These are phyloP conservation scores for Thereva unica DNA, from an alignment of 2,888 invertebrate species.

Conservation along the genomic window DNA sequence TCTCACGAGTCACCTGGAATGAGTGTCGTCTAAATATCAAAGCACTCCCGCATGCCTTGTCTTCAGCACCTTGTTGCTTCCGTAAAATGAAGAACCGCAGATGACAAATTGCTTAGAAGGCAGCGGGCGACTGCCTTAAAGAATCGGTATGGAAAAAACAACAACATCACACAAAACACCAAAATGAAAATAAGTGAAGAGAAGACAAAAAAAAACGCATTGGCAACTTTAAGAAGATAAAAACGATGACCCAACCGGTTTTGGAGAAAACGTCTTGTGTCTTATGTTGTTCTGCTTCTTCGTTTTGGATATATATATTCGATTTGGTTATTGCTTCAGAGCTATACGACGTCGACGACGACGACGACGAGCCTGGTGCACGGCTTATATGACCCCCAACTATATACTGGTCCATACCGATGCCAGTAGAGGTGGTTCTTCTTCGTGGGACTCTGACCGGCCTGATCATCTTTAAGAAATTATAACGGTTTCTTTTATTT, in stretches of 20 bases:
- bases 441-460: conserved; percentile 34
- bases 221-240: conserved; percentile 9
- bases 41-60: conserved; percentile 30
- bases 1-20: background rate
- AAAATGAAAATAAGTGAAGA: conserved; percentile 3
- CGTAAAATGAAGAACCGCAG: conserved; percentile 24
- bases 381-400: conserved; percentile 24
- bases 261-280: conserved; percentile 18
- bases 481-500: conserved; percentile 37
- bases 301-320: conserved; percentile 6
- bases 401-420: conserved; percentile 19
- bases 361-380: background rate
- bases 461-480: conserved; percentile 36
- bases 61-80: conserved; percentile 34
- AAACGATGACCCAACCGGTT: conserved; percentile 30
- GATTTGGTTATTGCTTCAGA: too few relatives aligned
- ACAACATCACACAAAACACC: conserved; percentile 10
- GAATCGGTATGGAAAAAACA: background rate
- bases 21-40: conserved; percentile 20
- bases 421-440: conserved; percentile 23
- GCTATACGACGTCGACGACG: background rate
- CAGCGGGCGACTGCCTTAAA: conserved; percentile 13
- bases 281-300: conserved; percentile 2
- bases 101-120: conserved; percentile 35
- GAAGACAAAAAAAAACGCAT: conserved; percentile 10